Base-by-base conservation (phyloP, 1,140 invertebrate genomes). In the Bradysia coprophila region DNA sequence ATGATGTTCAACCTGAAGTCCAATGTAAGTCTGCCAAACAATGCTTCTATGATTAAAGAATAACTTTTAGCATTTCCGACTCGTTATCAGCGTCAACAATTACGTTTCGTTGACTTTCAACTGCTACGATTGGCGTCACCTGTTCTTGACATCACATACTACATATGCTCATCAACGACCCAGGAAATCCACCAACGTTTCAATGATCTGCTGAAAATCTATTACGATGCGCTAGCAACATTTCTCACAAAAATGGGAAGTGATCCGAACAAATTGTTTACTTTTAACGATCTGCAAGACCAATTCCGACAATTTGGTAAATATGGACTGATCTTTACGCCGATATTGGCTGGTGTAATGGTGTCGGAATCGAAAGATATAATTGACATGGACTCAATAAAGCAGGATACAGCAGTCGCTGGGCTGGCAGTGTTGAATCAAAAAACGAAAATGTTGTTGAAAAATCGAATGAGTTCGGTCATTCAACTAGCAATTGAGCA, bases 81-180 rank as follows among this genome's bases (percentile, higher is more conserved):
- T n/a, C n/a, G n/a, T n/a, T n/a, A n/a, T n/a, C n/a, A n/a, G 4
- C 55, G 62, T 20, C 46, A 52, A 31, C 61, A 69, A 32, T 49
- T 65, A 10, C 50, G 61, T 10, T 47, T 70, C 0, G 45, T 75
- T 11, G 74, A 76, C 46, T 71, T 67, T 50, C 73, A 76, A 51
- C 49, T 73, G 10, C 57, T 61, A 11, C 55, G 68, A 6, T 65
- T 66, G 40, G 65, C 64, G 2, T 74, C 72, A 2, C 73, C 73
- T 2, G 63, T 69, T 2, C 64, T 63, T 2, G 73, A 76, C 44
- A 45, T 76, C 32, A 63, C 64, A 0, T 72, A 75, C 46, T 72
- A 67, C 44, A 53, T 76, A 4, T 74, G 68, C 44, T 63, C 65
- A 48, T 66, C 65, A 40, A 67, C 71, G 0, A 62, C 68, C 15